A percentile compares a stretch with the other conserved stretches of the same genome.
These are phyloP conservation scores for Drosophila insularis DNA, from an alignment of 1,140 invertebrate species.

Conservation along the genomic window DNA sequence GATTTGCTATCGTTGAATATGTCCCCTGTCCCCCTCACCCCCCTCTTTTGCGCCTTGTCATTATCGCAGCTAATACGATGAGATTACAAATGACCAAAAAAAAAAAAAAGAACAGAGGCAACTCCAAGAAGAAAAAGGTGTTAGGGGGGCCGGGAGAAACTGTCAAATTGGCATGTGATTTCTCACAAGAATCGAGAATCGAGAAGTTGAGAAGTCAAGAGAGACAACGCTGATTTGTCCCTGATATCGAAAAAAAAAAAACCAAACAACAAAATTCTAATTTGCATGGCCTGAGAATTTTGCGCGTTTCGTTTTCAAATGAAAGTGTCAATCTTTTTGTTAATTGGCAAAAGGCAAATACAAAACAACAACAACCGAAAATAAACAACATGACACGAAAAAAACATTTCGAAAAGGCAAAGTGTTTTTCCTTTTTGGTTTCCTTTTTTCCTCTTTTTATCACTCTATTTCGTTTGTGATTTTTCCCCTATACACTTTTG, in stretches of 20 bases:
- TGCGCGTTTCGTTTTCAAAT: constrained; percentile 59
- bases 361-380: constrained; percentile 26
- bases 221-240: background rate
- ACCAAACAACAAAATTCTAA: constrained; percentile 54
- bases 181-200: constrained; percentile 17
- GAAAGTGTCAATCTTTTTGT: constrained; percentile 79
- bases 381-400: constrained; percentile 15
- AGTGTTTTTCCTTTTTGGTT: constrained; percentile 31
- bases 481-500: background rate
- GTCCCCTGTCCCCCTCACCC: background rate
- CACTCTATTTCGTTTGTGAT: constrained; percentile 14
- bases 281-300: constrained; percentile 54
- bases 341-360: constrained; percentile 69
- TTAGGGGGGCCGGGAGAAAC: constrained; percentile 3
- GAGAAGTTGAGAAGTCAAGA: background rate
- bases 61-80: constrained; percentile 56
- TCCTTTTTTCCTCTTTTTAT: background rate
- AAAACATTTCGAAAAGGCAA: constrained; percentile 17
- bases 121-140: too few relatives aligned
- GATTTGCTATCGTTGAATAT: constrained; percentile 43
- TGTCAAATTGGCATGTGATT: constrained; percentile 64
- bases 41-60: constrained; percentile 49
- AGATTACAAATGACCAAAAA: constrained; percentile 63
- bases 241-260: constrained; percentile 18
- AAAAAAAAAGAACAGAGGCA: constrained; percentile 15